Evolutionary conservation across 2,888 invertebrate genomes (phyloP), one percentile per base, ranked within the genome.

Genomic region (Microplitis deprimator): DNA sequence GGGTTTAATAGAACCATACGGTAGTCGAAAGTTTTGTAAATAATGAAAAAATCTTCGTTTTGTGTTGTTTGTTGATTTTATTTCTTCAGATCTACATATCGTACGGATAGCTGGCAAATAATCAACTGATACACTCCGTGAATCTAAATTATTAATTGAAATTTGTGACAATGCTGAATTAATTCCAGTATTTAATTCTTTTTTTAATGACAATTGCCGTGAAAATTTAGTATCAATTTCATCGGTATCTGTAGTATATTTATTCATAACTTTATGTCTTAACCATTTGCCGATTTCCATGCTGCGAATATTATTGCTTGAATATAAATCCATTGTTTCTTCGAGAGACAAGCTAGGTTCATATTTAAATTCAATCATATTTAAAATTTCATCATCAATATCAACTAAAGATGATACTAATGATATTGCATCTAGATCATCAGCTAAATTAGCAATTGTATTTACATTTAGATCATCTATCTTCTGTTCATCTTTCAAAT

Each of bases 31-130:
- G 70, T 92, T 92, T 82, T 93, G 93, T n/a, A 96, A 91, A 89
- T 96, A 96, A 88, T 95, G 95, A 89, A 94, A 94, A 89, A 95
- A 96, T 76, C 96, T 91, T 79, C 95, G 92, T 86, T 95, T 94
- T 1, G 87, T 90, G 83, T 92, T 93, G 39, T 85, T 88, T 68
- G 92, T 91, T 50, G 92, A 91, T 84, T 94, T 93, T 13, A 84
- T 84, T 82, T 92, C 92, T 86, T 96, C 96, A 64, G 92, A 91
- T 80, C 95, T 92, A 81, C 94, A 94, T 75, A 96, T 94, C 16
- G 91, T 89, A 50, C 96, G 91, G 81, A 95, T 91, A 0, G 91
- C 87, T 0, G 96, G 92, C 89, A 95, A 92, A 87, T 94, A 95
- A 89, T 96, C 96, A 73, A 93, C 82, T 0, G 92, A 90, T 6